Evolutionary conservation across 2,113 vertebrate species (phyloP).

Genomic region (Noturus placidus): DNA sequence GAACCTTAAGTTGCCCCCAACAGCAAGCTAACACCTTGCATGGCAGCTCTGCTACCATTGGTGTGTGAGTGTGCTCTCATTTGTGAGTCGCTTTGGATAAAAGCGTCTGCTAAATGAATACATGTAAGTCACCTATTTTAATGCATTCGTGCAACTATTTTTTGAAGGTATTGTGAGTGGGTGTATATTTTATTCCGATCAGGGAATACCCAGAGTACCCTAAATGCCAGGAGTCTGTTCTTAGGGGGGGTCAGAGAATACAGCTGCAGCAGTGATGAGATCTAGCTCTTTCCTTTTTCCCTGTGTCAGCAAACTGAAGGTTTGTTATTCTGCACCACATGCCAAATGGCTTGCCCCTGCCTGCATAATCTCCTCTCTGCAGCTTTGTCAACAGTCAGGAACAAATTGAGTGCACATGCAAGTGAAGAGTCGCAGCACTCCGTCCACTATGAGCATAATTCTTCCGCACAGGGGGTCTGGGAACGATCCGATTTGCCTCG

Average conservation of each 20-base stretch:
- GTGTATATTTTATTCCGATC: constrained; percentile 1
- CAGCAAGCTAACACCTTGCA: no score
- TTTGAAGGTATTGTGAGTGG: neutral
- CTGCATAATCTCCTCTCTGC: constrained; percentile 58
- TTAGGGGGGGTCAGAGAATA: constrained; percentile 17
- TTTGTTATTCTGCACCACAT: constrained; percentile 53
- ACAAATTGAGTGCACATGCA: constrained; percentile 54
- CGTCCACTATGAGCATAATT: neutral
- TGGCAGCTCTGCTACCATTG: no score
- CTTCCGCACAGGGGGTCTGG: neutral
- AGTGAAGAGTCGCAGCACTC: constrained; percentile 11
- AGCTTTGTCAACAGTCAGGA: constrained; percentile 57
- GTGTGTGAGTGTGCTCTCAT: no score
- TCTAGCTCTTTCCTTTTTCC: constrained; percentile 49
- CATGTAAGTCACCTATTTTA: no score
- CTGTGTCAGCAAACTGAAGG: constrained; percentile 58
- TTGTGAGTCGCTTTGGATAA: no score
- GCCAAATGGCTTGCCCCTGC: constrained; percentile 61
- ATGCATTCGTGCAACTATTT: neutral
- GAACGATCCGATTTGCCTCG: neutral
- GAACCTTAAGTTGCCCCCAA: no score
- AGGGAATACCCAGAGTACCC: neutral
- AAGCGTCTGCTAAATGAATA: no score
- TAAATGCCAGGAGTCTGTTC: constrained; percentile 2
- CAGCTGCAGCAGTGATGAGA: constrained; percentile 33